Evolutionary conservation across 2,888 invertebrate genomes (phyloP).

Genomic region (Perizoma flavofasciatum): DNA sequence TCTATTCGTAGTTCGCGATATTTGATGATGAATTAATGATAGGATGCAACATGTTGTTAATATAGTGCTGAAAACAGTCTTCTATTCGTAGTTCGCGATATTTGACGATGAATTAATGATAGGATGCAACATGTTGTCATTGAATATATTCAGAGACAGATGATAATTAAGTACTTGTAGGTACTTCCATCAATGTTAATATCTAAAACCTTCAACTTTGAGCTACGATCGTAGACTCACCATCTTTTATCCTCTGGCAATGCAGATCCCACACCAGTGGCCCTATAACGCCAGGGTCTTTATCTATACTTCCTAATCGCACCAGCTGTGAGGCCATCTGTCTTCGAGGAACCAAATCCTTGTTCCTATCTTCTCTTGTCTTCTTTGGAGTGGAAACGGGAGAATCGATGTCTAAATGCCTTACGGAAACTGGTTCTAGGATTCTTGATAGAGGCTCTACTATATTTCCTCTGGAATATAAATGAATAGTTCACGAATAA

Average conservation of each 20-base stretch:
- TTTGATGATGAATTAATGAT: no score
- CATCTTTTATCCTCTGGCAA: conserved; percentile 86
- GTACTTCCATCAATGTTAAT: no score
- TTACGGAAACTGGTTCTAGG: conserved; percentile 90
- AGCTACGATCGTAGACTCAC: conserved; percentile 45
- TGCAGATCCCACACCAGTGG: conserved; percentile 93
- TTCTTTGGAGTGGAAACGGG: conserved; percentile 58
- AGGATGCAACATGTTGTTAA: no score
- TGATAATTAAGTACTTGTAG: no score
- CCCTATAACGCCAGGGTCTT: conserved; percentile 93
- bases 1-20: no score
- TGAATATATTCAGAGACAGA: no score
- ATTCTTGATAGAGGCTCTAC: conserved; percentile 91
- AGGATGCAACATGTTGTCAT: no score
- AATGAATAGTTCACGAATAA: no score
- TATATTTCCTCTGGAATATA: conserved; percentile 83
- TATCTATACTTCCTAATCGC: conserved; percentile 89
- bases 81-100: no score
- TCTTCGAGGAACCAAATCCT: conserved; percentile 64
- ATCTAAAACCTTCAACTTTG: no score
- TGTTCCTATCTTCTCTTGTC: conserved; percentile 39
- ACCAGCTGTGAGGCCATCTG: conserved; percentile 80
- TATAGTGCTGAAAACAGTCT: no score
- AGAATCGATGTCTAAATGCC: conserved; percentile 86
- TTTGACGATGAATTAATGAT: no score